These are phyloP conservation scores for Mastomys natalensis DNA, from an alignment of 2,113 vertebrate genomes.

Conservation along the genomic window DNA sequence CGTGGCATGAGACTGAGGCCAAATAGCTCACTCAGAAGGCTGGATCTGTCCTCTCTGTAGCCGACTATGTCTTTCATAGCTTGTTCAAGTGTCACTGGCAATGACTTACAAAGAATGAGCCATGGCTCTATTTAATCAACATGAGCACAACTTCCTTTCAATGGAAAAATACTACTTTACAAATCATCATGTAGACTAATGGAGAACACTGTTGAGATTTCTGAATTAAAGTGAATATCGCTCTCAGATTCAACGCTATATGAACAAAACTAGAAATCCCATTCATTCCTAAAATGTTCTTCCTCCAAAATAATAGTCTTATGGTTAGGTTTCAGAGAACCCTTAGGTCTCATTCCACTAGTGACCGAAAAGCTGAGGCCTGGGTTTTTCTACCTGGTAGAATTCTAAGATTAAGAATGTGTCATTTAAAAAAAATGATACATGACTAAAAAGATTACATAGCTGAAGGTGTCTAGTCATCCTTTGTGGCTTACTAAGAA, in stretches of 20 bases:
- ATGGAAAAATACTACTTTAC: slow-evolving; percentile 20
- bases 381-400: neutral
- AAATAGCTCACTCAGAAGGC: neutral
- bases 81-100: neutral
- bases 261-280: neutral
- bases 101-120: slow-evolving; percentile 33
- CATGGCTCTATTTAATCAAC: neutral
- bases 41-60: neutral
- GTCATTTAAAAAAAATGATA: neutral
- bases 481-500: neutral
- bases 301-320: neutral
- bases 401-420: slow-evolving; percentile 13
- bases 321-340: neutral
- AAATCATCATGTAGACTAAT: slow-evolving; percentile 18
- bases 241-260: neutral
- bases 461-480: neutral
- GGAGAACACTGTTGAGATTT: slow-evolving; percentile 12
- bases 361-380: neutral
- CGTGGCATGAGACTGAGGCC: neutral
- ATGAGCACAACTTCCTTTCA: neutral
- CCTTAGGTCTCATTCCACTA: neutral
- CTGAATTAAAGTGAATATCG: slow-evolving; percentile 45
- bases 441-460: neutral
- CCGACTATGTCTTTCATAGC: neutral
- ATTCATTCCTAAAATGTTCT: neutral